Percentiles rank a stretch among this genome's conserved stretches.
Evolutionary conservation across 2,888 invertebrate genomes (phyloP).

Genomic region (Drosophila maculinotata): DNA sequence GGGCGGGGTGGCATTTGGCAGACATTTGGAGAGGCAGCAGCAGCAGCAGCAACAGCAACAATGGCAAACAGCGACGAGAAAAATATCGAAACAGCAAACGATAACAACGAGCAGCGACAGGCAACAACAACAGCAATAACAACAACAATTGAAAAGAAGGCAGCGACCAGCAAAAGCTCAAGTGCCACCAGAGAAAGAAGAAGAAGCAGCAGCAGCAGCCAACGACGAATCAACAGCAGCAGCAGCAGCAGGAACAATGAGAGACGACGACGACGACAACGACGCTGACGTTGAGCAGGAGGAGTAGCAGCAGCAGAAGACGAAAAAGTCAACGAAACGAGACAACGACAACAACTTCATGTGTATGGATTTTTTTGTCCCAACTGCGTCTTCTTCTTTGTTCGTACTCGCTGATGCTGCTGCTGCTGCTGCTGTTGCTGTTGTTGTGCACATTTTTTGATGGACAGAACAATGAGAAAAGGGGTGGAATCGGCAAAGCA

Average conservation of each 20-base stretch:
- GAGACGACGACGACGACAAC: slow-evolving; percentile 43
- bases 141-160: slow-evolving; percentile 67
- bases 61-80: slow-evolving; percentile 13
- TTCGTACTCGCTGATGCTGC: slow-evolving; percentile 28
- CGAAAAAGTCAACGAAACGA: slow-evolving; percentile 71
- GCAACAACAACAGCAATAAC: slow-evolving; percentile 21
- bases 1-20: slow-evolving; percentile 70
- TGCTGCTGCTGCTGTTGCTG: slow-evolving; percentile 29
- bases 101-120: slow-evolving; percentile 47
- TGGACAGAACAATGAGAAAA: slow-evolving; percentile 85
- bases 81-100: slow-evolving; percentile 23
- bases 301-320: slow-evolving; percentile 48
- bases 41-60: slow-evolving; percentile 37
- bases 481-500: slow-evolving; percentile 83
- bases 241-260: slow-evolving; percentile 60
- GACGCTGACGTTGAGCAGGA: slow-evolving; percentile 54
- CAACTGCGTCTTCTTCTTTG: slow-evolving; percentile 54
- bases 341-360: slow-evolving; percentile 68
- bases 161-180: slow-evolving; percentile 64
- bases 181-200: slow-evolving; percentile 46
- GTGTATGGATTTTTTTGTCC: slow-evolving; percentile 59
- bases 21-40: slow-evolving; percentile 42
- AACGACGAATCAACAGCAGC: slow-evolving; percentile 61
- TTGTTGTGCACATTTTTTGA: slow-evolving; percentile 75
- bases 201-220: slow-evolving; percentile 39